These are phyloP conservation scores for Watsonalla cultraria DNA, from an alignment of 2,888 invertebrate species.

Conservation along the genomic window DNA sequence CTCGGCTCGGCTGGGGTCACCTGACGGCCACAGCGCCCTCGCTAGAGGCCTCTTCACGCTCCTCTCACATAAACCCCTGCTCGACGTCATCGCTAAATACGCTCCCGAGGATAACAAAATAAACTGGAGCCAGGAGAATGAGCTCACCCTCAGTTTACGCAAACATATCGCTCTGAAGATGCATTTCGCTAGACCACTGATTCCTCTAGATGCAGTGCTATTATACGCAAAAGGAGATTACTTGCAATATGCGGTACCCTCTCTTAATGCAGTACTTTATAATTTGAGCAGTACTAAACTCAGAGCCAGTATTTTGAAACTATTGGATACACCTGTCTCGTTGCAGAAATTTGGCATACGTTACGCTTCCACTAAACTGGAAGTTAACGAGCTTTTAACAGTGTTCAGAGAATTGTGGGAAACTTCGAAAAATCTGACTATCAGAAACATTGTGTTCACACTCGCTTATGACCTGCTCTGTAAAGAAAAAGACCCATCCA, in stretches of 20 bases:
- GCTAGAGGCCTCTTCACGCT: conserved; percentile 42
- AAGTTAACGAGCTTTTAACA: conserved; percentile 31
- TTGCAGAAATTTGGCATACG: conserved; percentile 59
- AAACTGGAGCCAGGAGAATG: conserved; percentile 43
- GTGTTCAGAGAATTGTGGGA: conserved; percentile 45
- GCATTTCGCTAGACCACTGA: conserved; percentile 54
- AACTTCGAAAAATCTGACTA: conserved; percentile 44
- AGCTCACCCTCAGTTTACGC: conserved; percentile 40
- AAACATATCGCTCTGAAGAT: conserved; percentile 53
- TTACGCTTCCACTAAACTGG: conserved; percentile 40
- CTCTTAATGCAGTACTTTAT: conserved; percentile 49
- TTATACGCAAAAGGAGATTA: conserved; percentile 57
- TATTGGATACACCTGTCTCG: conserved; percentile 49
- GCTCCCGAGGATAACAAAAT: conserved; percentile 46
- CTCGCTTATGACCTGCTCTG: conserved; percentile 40
- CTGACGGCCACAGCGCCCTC: conserved; percentile 35
- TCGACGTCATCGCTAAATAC: conserved; percentile 40
- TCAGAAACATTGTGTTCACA: conserved; percentile 49
- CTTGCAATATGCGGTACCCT: conserved; percentile 51
- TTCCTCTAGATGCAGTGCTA: conserved; percentile 40
- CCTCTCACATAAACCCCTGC: conserved; percentile 29
- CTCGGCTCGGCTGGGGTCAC: conserved; percentile 25
- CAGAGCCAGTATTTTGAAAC: conserved; percentile 31
- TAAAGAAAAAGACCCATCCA: conserved; percentile 35
- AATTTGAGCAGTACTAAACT: conserved; percentile 29